Evolutionary conservation across 2,888 invertebrate species (phyloP).

Genomic region (Sicus ferrugineus): DNA sequence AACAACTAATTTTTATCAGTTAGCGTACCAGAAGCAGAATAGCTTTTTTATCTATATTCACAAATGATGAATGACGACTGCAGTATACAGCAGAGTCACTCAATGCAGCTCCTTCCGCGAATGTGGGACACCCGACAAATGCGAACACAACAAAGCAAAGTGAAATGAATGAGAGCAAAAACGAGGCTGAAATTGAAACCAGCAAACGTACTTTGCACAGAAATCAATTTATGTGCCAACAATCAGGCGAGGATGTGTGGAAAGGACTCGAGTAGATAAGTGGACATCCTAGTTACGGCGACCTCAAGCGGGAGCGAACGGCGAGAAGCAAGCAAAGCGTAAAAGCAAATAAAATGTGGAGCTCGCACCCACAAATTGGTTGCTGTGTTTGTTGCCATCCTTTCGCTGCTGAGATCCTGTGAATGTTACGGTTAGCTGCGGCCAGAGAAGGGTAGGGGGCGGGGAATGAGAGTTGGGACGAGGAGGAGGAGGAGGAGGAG

Average conservation of each 20-base stretch:
- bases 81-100: too few species aligned
- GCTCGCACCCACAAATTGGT: constrained; percentile 20
- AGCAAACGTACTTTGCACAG: constrained; percentile 22
- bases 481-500: background rate
- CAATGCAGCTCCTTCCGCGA: too few species aligned
- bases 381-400: constrained; percentile 12
- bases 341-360: constrained; percentile 12
- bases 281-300: constrained; percentile 10
- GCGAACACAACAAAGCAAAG: background rate
- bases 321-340: background rate
- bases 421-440: constrained; percentile 5
- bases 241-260: background rate
- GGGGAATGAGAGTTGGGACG: background rate
- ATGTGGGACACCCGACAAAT: background rate
- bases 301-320: background rate
- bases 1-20: too few species aligned
- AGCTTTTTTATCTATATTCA: too few species aligned
- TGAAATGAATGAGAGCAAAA: background rate
- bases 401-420: background rate
- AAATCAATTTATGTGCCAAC: constrained; percentile 34
- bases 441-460: background rate
- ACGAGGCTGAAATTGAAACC: constrained; percentile 10
- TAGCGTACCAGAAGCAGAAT: too few species aligned
- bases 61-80: too few species aligned
- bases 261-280: background rate